phyloP scores from a whole-genome alignment of 2,888 invertebrate genomes.

The Enoplolaimus lenunculus region DNA sequence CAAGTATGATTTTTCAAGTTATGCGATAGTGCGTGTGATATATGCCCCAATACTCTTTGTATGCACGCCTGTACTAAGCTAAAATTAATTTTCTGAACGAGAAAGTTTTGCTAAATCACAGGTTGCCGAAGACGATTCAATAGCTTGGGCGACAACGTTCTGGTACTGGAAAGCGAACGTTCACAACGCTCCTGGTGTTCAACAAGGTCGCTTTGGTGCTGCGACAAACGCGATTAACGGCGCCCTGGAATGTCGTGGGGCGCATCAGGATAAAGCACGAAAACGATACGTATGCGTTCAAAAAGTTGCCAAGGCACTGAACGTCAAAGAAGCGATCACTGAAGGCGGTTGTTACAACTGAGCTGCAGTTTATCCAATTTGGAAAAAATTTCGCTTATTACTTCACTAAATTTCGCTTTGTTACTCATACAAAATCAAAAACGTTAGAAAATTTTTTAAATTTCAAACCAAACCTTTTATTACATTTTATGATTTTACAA shows the following conservation, averaged over 20 bases:
- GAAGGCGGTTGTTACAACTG: constrained; percentile 14
- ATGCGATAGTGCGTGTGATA: too few species aligned
- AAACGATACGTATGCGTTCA: constrained; percentile 18
- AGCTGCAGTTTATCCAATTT: too few species aligned
- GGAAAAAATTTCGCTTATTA: too few species aligned
- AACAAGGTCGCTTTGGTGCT: constrained; percentile 22
- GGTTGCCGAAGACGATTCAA: constrained; percentile 24
- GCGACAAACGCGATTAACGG: constrained; percentile 25
- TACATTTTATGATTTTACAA: too few species aligned
- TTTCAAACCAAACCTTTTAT: too few species aligned
- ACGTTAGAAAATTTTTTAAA: too few species aligned
- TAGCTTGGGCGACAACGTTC: constrained; percentile 26
- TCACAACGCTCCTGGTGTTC: constrained; percentile 20
- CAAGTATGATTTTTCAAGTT: too few species aligned
- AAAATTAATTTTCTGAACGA: too few species aligned
- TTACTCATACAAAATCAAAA: too few species aligned
- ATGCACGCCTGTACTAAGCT: too few species aligned
- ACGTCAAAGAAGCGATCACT: not conserved
- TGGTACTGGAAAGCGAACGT: constrained; percentile 27
- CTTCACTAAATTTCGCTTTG: too few species aligned
- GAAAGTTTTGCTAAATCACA: not conserved
- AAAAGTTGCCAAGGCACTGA: not conserved
- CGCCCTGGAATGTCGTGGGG: constrained; percentile 21
- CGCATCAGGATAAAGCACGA: constrained; percentile 19
- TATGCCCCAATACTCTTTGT: too few species aligned